Base-by-base conservation (phyloP, 2,113 vertebrate species). In the Oxygymnocypris stewartii region DNA sequence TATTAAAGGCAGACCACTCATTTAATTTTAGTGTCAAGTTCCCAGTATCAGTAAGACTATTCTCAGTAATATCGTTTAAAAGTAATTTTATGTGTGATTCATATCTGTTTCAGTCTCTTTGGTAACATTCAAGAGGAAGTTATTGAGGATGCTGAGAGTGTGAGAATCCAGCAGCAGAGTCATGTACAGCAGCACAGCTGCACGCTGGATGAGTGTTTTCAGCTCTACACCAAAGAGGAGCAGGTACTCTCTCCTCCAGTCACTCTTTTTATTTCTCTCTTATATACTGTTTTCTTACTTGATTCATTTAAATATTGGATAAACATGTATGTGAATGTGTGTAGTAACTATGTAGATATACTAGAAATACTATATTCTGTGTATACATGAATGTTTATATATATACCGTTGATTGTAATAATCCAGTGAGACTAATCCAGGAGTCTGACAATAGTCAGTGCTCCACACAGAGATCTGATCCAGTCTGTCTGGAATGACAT, bases 161-260 rank as follows among this genome's bases (percentile, higher is more conserved):
- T 98, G 89, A 83, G 89, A 90, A 91, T 31, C 87, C 97, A 97
- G 92, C 97, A 96, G 92, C 95, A 96, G 90, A 96, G 91, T 0
- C 97, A 98, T 44, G 94, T 95, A 86, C 96, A 97, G 87, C 96
- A 97, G 92, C 95, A 94, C 92, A 97, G 94, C 93, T 99, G 97
- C 88, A 97, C 96, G 0, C 69, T 99, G 94, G 96, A 97, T 0
- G 96, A 99, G 65, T 98, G 98, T 89, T 99, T 99, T 89, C 97
- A 97, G 92, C 96, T 98, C 81, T 99, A 98, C 95, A 99, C 97
- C 76, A 89, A 86, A 84, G 82, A 89, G 57, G 85, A 89, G 51
- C 88, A 89, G 82, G 85, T 89, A 76, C n/a, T 67, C 25, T 61
- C 54, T 74, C 77, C 61, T 63, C 13, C 74, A 28, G 6, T 49